Conservation (phyloP, 2,797 vertebrate genomes). For the Dromococcyx pavoninus region DNA sequence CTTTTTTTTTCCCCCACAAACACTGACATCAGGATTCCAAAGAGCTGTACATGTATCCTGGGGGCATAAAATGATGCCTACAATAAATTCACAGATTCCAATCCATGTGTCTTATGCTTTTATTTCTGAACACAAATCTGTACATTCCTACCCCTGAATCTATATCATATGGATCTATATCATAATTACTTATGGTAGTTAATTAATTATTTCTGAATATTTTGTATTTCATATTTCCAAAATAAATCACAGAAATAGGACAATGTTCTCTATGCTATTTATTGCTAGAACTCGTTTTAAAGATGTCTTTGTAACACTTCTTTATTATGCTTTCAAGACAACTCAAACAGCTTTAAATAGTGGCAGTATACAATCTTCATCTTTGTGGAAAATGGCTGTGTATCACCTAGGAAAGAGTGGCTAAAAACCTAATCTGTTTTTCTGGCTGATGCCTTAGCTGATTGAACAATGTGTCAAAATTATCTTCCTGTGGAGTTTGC, state of each 20-base stretch:
- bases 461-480: slow-evolving; percentile 42
- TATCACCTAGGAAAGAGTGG: background rate
- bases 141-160: background rate
- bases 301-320: background rate
- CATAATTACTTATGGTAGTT: background rate
- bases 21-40: background rate
- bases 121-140: background rate
- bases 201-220: background rate
- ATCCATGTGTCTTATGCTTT: background rate
- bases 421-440: slow-evolving; percentile 34
- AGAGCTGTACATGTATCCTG: background rate
- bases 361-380: background rate
- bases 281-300: background rate
- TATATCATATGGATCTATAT: too few species aligned
- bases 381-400: background rate
- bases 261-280: background rate
- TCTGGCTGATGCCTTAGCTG: background rate
- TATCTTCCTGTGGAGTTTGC: slow-evolving; percentile 20
- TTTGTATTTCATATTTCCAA: background rate
- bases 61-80: background rate
- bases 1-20: background rate
- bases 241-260: background rate
- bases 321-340: background rate
- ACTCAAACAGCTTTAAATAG: background rate
- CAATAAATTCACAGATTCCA: background rate